Percentiles rank a stretch among this genome's conserved stretches.
These are phyloP conservation scores for Caranx ignobilis DNA, from an alignment of 2,113 vertebrate genomes.

Conservation along the genomic window DNA sequence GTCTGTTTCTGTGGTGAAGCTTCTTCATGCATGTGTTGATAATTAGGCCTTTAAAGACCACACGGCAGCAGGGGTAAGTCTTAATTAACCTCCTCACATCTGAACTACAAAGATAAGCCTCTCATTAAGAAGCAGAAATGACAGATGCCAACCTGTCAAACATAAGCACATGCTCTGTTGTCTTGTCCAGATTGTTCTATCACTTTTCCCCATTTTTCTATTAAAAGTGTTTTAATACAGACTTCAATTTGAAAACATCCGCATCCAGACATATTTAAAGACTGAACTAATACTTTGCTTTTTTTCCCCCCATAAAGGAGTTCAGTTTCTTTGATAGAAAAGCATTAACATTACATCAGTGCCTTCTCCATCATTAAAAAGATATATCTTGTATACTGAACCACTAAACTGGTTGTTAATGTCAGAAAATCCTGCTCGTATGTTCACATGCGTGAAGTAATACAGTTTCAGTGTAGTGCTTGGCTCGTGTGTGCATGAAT, in stretches of 20 bases:
- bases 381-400: no score
- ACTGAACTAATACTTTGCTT: no score
- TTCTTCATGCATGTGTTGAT: conserved; percentile 22
- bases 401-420: no score
- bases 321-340: no score
- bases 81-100: conserved; percentile 45
- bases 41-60: conserved; percentile 32
- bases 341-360: no score
- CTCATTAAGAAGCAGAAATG: conserved; percentile 35
- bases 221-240: background rate
- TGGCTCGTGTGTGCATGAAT: background rate
- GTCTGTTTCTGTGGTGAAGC: conserved; percentile 22
- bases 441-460: no score
- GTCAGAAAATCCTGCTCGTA: no score
- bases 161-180: background rate
- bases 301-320: no score
- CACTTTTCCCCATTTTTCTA: background rate
- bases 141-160: conserved; percentile 23
- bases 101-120: conserved; percentile 47
- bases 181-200: background rate
- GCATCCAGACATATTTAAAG: no score
- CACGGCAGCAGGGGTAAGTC: conserved; percentile 13
- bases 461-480: background rate
- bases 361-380: no score
- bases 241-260: no score